Conservation (phyloP, 2,113 vertebrate genomes). For the Oreamnos americanus region DNA sequence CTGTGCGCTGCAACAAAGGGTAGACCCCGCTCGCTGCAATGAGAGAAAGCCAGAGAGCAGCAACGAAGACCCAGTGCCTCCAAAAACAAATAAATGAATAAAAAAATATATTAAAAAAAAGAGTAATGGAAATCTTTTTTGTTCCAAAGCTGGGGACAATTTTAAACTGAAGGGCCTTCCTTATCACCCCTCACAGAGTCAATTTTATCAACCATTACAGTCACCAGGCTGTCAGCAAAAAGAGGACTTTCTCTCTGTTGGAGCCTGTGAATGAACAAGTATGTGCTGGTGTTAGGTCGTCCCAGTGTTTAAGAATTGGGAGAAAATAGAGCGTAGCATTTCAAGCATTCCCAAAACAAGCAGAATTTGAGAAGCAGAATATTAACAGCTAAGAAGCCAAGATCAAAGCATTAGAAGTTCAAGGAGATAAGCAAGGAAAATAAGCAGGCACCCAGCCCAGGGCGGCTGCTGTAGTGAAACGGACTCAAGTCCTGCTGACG, state of each 20-base stretch:
- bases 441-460: background rate
- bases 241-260: background rate
- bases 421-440: background rate
- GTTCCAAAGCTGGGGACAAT: background rate
- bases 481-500: background rate
- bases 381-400: conserved; percentile 24
- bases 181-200: background rate
- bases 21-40: background rate
- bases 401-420: conserved; percentile 32
- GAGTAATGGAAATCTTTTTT: background rate
- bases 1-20: background rate
- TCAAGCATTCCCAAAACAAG: conserved; percentile 48
- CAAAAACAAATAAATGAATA: background rate
- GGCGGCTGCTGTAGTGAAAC: background rate
- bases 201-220: background rate
- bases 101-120: background rate
- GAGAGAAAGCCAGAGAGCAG: background rate
- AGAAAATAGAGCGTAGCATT: background rate
- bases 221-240: background rate
- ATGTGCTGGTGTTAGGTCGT: background rate
- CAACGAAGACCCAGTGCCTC: background rate
- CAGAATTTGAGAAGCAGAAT: conserved; percentile 38
- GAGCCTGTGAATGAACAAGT: background rate
- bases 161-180: background rate
- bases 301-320: background rate